Conservation (phyloP, 1,140 invertebrate species). For the Pseudomyrmex concolor region DNA sequence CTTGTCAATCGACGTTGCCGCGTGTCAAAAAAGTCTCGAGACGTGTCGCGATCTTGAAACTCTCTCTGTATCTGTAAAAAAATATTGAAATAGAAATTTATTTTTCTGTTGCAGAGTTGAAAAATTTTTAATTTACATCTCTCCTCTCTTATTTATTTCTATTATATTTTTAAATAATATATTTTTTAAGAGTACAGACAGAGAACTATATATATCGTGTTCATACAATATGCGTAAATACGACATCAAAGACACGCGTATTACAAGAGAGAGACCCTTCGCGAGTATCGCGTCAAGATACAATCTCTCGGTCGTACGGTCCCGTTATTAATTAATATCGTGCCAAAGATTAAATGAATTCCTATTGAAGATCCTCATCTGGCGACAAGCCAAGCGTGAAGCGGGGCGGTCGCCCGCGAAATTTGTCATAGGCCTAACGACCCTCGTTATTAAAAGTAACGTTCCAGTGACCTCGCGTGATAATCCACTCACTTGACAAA, state of each 20-base stretch:
- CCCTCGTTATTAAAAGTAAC: constrained; percentile 85
- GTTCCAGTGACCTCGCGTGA: constrained; percentile 80
- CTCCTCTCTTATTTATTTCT: neutral
- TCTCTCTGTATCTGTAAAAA: neutral
- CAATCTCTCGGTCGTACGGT: constrained; percentile 31
- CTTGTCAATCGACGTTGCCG: constrained; percentile 51
- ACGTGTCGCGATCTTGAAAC: neutral
- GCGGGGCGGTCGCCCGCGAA: constrained; percentile 77
- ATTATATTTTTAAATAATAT: neutral
- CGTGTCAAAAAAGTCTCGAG: neutral
- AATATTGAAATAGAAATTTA: constrained; percentile 3
- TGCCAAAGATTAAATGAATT: constrained; percentile 78
- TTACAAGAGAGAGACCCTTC: constrained; percentile 53
- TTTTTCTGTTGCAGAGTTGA: too few relatives aligned
- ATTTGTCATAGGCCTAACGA: constrained; percentile 84
- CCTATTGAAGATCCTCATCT: constrained; percentile 67
- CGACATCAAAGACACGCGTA: constrained; percentile 35
- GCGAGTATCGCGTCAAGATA: constrained; percentile 39
- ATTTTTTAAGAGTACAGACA: neutral
- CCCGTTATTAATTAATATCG: constrained; percentile 76
- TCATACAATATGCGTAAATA: constrained; percentile 10
- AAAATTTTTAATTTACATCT: neutral
- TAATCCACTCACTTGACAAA: constrained; percentile 81
- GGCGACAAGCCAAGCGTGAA: constrained; percentile 74
- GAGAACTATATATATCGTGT: neutral